Percentiles rank a stretch among this genome's conserved stretches.
Evolutionary conservation across 1,140 invertebrate species (phyloP).

Genomic region (Conus ventricosus): DNA sequence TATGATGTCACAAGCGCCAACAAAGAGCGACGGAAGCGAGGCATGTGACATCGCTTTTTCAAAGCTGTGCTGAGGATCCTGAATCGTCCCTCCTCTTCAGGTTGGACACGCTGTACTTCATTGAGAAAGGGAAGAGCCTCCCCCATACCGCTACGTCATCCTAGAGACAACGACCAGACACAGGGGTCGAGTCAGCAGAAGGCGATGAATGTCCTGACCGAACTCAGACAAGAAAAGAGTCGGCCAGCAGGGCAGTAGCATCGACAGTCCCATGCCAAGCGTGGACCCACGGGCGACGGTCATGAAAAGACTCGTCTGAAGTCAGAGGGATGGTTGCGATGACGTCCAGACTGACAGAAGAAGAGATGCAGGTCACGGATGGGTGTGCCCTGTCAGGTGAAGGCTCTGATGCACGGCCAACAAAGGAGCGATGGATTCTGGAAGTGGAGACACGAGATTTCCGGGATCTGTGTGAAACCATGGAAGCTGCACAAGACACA

Average conservation of each 20-base stretch:
- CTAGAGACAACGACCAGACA: background rate
- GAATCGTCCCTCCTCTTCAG: slow-evolving; percentile 13
- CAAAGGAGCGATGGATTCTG: no score
- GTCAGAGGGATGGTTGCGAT: background rate
- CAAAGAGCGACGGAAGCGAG: slow-evolving; percentile 17
- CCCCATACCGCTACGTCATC: background rate
- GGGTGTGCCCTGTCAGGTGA: no score
- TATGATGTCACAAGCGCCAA: background rate
- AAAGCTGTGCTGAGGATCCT: slow-evolving; percentile 3
- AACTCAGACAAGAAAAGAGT: no score
- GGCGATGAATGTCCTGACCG: no score
- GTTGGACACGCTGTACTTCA: slow-evolving; percentile 19
- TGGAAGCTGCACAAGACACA: no score
- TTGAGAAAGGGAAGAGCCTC: background rate
- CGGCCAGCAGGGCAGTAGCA: no score
- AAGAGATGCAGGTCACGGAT: no score
- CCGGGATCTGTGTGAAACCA: no score
- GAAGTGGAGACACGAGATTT: no score
- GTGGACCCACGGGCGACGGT: background rate
- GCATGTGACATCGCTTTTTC: slow-evolving; percentile 23
- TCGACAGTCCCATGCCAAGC: background rate
- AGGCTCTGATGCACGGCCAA: no score
- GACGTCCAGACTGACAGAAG: no score
- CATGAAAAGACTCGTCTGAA: background rate
- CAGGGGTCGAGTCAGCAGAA: no score